phyloP scores from a whole-genome alignment of 30 jellyfish, hydroid and myxozoan genomes.

The Calvadosia cruxmelitensis region DNA sequence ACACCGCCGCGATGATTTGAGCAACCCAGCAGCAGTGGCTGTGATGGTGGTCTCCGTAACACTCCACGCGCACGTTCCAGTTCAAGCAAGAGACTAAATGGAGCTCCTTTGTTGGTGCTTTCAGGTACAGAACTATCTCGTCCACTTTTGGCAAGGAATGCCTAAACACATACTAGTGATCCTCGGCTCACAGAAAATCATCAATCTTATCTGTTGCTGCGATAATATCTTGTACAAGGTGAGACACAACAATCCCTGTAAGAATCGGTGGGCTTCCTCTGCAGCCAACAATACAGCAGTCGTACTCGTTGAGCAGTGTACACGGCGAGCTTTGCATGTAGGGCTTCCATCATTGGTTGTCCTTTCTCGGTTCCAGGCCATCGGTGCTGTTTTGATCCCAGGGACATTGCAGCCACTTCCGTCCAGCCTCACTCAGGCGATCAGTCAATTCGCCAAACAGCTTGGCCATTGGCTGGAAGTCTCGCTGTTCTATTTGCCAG shows the following conservation, averaged over 20 bases:
- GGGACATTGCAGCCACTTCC: constrained; percentile 93
- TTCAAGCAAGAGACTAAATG: neutral
- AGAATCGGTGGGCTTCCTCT: no score
- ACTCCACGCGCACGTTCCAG: no score
- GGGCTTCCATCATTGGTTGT: neutral
- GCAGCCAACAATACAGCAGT: neutral
- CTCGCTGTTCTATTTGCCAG: constrained; percentile 79
- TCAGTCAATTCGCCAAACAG: constrained; percentile 90
- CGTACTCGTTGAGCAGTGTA: neutral
- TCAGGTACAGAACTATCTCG: constrained; percentile 83
- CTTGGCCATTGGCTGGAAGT: constrained; percentile 74
- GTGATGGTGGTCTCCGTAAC: no score
- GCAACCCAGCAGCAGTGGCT: no score
- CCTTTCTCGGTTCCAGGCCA: constrained; percentile 43
- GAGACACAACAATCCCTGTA: neutral
- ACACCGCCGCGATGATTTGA: no score
- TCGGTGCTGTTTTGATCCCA: constrained; percentile 83
- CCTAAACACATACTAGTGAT: constrained; percentile 82
- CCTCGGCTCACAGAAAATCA: constrained; percentile 53
- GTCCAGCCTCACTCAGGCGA: constrained; percentile 95
- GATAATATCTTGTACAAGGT: constrained; percentile 92
- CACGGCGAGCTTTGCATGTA: neutral
- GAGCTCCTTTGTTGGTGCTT: neutral
- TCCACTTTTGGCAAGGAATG: constrained; percentile 99
- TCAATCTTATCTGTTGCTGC: constrained; percentile 68